Evolutionary conservation across 2,888 invertebrate genomes (phyloP).

Genomic region (Cepaea hortensis): DNA sequence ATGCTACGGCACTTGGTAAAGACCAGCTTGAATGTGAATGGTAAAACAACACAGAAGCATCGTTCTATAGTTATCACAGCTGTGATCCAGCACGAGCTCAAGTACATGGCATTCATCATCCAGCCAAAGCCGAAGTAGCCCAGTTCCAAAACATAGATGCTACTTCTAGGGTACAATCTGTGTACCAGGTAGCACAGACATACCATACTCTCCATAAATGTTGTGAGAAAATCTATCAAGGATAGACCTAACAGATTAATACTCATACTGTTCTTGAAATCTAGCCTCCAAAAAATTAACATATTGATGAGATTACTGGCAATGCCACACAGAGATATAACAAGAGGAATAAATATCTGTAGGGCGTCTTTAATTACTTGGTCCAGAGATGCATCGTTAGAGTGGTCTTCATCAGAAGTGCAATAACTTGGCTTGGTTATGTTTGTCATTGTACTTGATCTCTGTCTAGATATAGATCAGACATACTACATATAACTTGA

Average conservation of each 20-base stretch:
- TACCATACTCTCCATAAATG: background rate
- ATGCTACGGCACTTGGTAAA: slow-evolving; percentile 9
- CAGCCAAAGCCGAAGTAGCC: background rate
- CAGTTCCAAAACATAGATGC: background rate
- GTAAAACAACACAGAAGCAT: slow-evolving; percentile 29
- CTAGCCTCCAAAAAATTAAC: background rate
- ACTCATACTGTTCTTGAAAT: slow-evolving; percentile 17
- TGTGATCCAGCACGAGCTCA: slow-evolving; percentile 28
- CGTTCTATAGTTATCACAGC: slow-evolving; percentile 15
- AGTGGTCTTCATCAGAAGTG: too few relatives aligned
- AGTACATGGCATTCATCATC: slow-evolving; percentile 7
- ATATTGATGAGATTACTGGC: slow-evolving; percentile 26
- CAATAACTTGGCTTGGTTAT: too few relatives aligned
- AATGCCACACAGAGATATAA: background rate
- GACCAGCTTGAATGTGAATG: slow-evolving; percentile 13
- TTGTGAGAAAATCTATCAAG: background rate
- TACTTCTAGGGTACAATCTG: background rate
- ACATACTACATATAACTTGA: too few relatives aligned
- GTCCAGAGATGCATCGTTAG: too few relatives aligned
- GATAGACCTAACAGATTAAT: background rate
- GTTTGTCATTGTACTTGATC: too few relatives aligned
- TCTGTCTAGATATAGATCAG: too few relatives aligned
- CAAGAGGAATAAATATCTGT: too few relatives aligned
- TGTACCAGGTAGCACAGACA: background rate
- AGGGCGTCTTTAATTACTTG: too few relatives aligned